These are phyloP conservation scores for Platysteira castanea DNA, from an alignment of 2,113 vertebrate species.

Conservation along the genomic window DNA sequence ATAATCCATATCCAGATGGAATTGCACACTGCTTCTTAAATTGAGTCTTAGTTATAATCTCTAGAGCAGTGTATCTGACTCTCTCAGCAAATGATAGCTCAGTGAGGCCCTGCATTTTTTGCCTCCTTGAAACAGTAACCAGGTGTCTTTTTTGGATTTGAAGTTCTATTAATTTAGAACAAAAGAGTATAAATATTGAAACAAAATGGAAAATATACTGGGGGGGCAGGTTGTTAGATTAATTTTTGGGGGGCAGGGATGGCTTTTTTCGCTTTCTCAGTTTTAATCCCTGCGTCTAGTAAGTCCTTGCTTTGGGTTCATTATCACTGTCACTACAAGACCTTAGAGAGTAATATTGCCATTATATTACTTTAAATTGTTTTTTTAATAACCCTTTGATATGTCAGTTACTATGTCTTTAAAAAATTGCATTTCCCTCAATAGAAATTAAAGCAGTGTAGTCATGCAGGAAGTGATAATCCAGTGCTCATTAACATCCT, in stretches of 20 bases:
- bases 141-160: not conserved
- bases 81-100: not conserved
- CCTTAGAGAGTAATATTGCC: not conserved
- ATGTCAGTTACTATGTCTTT: not conserved
- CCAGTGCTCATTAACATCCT: not conserved
- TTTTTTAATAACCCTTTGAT: not conserved
- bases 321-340: not conserved
- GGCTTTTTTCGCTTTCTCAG: not conserved
- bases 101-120: not conserved
- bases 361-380: not conserved
- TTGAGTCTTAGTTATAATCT: not conserved
- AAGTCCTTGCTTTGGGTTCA: not conserved
- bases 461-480: not conserved
- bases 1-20: not conserved
- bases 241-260: not conserved
- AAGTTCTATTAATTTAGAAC: not conserved
- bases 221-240: fast-evolving
- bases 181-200: not conserved
- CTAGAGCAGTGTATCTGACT: not conserved
- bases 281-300: not conserved
- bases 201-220: not conserved
- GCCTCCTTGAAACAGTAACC: not conserved
- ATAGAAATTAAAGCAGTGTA: not conserved
- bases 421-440: not conserved
- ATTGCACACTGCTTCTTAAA: not conserved